Percentiles rank a stretch among this genome's conserved stretches.
Conservation (phyloP, 2,888 invertebrate species). For the Physocephala rufipes region DNA sequence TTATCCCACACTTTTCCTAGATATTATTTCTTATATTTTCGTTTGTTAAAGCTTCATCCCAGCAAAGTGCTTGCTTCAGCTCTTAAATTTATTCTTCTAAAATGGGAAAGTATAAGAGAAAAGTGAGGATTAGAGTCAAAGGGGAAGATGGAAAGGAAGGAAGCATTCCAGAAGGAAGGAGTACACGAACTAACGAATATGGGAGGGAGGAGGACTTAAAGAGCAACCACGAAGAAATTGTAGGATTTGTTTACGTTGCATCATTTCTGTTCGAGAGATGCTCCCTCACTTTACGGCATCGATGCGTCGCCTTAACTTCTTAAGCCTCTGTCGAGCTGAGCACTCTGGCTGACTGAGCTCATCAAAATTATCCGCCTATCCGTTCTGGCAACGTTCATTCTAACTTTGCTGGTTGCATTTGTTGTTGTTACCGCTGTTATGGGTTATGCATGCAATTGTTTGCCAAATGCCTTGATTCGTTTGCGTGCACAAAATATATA, state of each 20-base stretch:
- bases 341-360: background rate
- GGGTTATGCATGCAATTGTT: constrained; percentile 24
- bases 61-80: too few species aligned
- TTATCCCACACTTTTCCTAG: too few species aligned
- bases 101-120: too few species aligned
- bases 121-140: too few species aligned
- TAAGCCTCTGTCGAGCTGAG: background rate
- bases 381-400: constrained; percentile 10
- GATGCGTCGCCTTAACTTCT: background rate
- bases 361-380: background rate
- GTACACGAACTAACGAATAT: too few species aligned
- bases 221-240: too few species aligned
- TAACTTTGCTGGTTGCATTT: constrained; percentile 16
- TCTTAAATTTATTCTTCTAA: too few species aligned
- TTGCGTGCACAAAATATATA: constrained; percentile 22
- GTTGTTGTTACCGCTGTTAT: background rate
- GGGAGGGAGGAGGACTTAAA: too few species aligned
- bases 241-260: background rate
- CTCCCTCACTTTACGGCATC: background rate
- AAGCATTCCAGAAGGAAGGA: too few species aligned
- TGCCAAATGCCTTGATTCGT: constrained; percentile 22
- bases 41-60: too few species aligned
- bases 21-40: too few species aligned
- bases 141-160: too few species aligned
- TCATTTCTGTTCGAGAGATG: background rate